Evolutionary conservation across 2,797 vertebrate species (phyloP), one percentile per base, ranked within the genome.

Genomic region (Pseudotriccus pelzelni): DNA sequence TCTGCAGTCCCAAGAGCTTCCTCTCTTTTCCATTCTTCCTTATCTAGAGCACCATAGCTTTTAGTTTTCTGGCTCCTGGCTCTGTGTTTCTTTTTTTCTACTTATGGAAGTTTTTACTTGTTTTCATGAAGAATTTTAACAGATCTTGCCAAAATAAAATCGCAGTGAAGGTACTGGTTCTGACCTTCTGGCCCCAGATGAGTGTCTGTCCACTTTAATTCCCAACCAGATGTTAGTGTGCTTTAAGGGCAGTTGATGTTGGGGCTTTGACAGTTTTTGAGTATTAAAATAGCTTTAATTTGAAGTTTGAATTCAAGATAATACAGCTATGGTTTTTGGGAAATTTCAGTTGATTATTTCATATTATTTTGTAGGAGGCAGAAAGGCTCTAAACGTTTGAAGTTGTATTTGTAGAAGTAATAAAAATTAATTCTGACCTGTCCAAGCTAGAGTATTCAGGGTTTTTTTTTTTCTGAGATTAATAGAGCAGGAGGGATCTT

Each of bases 201-300:
- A n/a, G 25, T 41, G 18, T 74, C 78, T 23, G 63, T 67, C 36
- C 36, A 6, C 30, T 93, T 90, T 16, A 63, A 64, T 75, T 87
- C 36, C 44, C 52, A 81, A 3, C 23, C 32, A 69, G 41, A 47
- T 52, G 19, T 23, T 88, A 47, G 10, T 46, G 3, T 86, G 59
- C 75, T 74, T 80, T 87, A 68, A 70, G n/a, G 21, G 20, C 32
- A 64, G 12, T 55, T 78, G 49, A 28, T 66, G 5, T 3, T 46
- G 17, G 11, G 32, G 6, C 34, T 91, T 76, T 73, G 58, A 36
- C 3, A 6, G 18, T 23, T 88, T 94, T 78, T 52, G 19, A 17
- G 30, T 34, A 18, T 88, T 92, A 56, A 87, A 82, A 53, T 56
- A 74, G 17, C 24, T 95, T 91, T 62, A 68, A 73, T 58, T 85